These are phyloP conservation scores for Eira barbara DNA, from an alignment of 2,113 vertebrate genomes.

Conservation along the genomic window DNA sequence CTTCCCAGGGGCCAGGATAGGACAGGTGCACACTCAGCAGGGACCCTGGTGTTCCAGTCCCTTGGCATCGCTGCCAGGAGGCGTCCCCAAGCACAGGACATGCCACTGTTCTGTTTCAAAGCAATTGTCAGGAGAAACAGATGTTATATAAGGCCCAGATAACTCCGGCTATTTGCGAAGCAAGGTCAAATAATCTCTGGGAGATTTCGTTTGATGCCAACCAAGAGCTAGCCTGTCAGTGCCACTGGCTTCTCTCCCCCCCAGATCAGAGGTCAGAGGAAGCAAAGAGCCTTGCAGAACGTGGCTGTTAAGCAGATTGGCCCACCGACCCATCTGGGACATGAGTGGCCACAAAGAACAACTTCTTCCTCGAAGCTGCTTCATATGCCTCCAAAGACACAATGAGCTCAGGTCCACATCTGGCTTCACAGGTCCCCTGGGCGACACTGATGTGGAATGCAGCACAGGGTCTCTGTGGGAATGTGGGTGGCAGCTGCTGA, in stretches of 20 bases:
- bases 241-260: background rate
- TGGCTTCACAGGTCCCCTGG: background rate
- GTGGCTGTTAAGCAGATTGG: no score
- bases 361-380: background rate
- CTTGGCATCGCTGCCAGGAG: background rate
- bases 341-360: fast-evolving
- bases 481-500: background rate
- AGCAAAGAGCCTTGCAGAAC: fast-evolving
- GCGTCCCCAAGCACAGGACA: no score
- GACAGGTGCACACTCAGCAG: background rate
- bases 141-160: background rate
- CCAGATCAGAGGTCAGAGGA: background rate
- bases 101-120: background rate
- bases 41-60: background rate
- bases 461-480: background rate
- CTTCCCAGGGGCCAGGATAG: background rate
- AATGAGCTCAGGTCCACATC: background rate
- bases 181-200: background rate
- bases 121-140: background rate
- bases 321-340: fast-evolving
- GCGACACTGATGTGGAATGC: background rate
- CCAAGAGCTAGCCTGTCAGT: background rate
- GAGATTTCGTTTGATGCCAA: background rate
- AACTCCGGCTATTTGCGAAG: background rate
- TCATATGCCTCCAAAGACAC: background rate